Percentiles rank a stretch among this genome's conserved stretches.
Evolutionary conservation across 2,113 vertebrate species (phyloP).

Genomic region (Trematocara zebra): DNA sequence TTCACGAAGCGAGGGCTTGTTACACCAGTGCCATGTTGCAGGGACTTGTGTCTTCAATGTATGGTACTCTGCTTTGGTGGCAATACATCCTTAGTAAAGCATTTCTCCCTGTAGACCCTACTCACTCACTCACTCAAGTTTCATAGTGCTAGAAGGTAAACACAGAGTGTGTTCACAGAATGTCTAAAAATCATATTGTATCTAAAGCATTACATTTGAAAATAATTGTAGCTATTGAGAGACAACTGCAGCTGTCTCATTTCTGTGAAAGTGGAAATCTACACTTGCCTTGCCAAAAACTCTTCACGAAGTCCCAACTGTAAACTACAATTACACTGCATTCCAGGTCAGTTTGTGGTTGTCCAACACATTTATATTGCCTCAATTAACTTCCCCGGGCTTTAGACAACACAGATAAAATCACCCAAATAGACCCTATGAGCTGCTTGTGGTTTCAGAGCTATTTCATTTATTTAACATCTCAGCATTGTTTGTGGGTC

Average conservation of each 20-base stretch:
- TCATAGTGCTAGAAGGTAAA: not conserved
- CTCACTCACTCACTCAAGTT: not conserved
- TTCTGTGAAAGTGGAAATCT: conserved; percentile 8
- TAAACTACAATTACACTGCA: conserved; percentile 63
- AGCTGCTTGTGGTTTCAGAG: conserved; percentile 28
- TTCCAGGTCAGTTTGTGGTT: conserved; percentile 68
- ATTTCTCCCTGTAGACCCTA: not conserved
- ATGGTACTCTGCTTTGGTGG: not conserved
- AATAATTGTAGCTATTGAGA: not conserved
- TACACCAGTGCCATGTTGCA: not conserved
- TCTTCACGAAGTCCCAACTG: conserved; percentile 13
- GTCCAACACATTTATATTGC: conserved; percentile 61
- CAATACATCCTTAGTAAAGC: not conserved
- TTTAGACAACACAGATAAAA: conserved; percentile 9
- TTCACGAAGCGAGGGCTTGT: not conserved
- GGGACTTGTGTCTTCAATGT: not conserved
- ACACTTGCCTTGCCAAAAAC: not conserved
- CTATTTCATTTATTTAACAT: conserved; percentile 45
- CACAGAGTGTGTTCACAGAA: not conserved
- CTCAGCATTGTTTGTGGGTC: conserved; percentile 44
- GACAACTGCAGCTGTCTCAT: conserved; percentile 15
- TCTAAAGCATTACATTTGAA: conserved; percentile 16
- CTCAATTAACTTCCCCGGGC: conserved; percentile 50
- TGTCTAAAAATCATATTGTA: not conserved
- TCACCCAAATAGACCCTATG: conserved; percentile 27